Percentiles rank a stretch among this genome's conserved stretches.
Evolutionary conservation across 30 jellyfish, hydroid and myxozoan genomes (phyloP).

Genomic region (Pelagia noctiluca): DNA sequence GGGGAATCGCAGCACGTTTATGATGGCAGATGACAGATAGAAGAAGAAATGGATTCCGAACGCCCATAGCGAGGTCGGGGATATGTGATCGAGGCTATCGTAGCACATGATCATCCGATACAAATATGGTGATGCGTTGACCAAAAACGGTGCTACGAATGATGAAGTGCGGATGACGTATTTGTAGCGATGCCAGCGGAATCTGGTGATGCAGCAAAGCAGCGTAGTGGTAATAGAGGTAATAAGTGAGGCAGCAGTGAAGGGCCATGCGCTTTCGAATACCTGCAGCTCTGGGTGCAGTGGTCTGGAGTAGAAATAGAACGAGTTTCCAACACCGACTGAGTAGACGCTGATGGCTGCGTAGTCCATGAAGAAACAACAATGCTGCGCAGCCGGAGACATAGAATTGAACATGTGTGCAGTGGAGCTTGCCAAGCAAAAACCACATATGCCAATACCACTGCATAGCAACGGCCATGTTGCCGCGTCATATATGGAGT

Average conservation of each 20-base stretch:
- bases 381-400: constrained; percentile 84
- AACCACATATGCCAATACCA: constrained; percentile 86
- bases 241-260: constrained; percentile 51
- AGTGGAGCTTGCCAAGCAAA: constrained; percentile 83
- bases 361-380: constrained; percentile 92
- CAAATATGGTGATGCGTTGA: constrained; percentile 88
- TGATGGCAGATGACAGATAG: constrained; percentile 75
- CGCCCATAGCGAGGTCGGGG: constrained; percentile 47
- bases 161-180: constrained; percentile 84
- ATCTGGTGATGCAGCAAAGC: constrained; percentile 82
- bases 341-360: constrained; percentile 95
- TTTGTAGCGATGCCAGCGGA: constrained; percentile 74
- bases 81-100: constrained; percentile 52
- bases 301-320: constrained; percentile 84
- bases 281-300: constrained; percentile 25
- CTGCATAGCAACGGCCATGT: constrained; percentile 83
- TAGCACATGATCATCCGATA: constrained; percentile 65
- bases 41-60: constrained; percentile 74
- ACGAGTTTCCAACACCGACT: constrained; percentile 93
- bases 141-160: constrained; percentile 84
- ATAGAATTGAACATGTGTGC: constrained; percentile 95
- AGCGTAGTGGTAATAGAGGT: constrained; percentile 83
- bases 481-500: constrained; percentile 49
- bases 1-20: constrained; percentile 88
- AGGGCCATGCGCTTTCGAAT: constrained; percentile 42